A percentile compares a stretch with the other conserved stretches of the same genome.
Conservation (phyloP, 2,797 vertebrate species). For the Pterois miles region DNA sequence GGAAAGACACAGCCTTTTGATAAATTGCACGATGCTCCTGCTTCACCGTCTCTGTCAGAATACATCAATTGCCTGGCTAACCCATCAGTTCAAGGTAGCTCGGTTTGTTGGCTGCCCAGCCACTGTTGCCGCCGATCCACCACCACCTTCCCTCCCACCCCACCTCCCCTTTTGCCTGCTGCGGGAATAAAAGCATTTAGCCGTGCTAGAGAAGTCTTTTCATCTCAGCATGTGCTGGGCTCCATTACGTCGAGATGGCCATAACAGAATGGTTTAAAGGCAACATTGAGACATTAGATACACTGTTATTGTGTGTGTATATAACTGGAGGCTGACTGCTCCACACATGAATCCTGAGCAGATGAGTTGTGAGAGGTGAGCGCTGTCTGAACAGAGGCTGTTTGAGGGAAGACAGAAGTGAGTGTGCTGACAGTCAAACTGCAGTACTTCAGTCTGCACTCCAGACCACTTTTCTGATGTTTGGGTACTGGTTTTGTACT, state of each 20-base stretch:
- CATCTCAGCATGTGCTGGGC: conserved; percentile 69
- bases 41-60: conserved; percentile 76
- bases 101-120: conserved; percentile 41
- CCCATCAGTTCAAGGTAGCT: conserved; percentile 78
- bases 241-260: conserved; percentile 71
- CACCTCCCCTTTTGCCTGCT: conserved; percentile 1
- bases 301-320: conserved; percentile 62
- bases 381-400: conserved; percentile 1
- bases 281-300: conserved; percentile 68
- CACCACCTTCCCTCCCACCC: background rate
- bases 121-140: conserved; percentile 21
- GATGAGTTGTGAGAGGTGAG: conserved; percentile 39
- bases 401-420: background rate
- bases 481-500: conserved; percentile 1
- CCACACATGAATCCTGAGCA: conserved; percentile 56
- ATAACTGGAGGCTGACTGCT: conserved; percentile 43
- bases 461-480: background rate
- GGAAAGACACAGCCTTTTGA: conserved; percentile 73
- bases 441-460: background rate
- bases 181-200: conserved; percentile 71
- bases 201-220: conserved; percentile 80
- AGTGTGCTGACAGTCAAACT: background rate
- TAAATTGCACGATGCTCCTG: conserved; percentile 74
- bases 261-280: conserved; percentile 72
- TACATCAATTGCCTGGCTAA: conserved; percentile 78